Conservation (phyloP, 1,140 invertebrate genomes). For the Nylanderia fulva region DNA sequence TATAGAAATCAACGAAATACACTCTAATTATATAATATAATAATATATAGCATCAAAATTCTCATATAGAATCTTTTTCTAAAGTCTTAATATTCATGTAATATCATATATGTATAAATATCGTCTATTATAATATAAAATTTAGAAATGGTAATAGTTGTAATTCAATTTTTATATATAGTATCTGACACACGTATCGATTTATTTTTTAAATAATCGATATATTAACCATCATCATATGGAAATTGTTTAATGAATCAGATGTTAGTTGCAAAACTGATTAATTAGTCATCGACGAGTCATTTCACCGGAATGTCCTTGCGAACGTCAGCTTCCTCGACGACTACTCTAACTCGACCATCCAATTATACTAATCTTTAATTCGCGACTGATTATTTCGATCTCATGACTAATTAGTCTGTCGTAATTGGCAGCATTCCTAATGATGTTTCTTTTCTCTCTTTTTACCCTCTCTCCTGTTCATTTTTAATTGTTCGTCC, state of each 20-base stretch:
- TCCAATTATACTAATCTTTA: slow-evolving; percentile 31
- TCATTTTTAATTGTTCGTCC: slow-evolving; percentile 72
- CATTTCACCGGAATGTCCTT: slow-evolving; percentile 56
- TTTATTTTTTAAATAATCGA: background rate
- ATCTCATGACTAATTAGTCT: slow-evolving; percentile 71
- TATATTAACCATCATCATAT: background rate
- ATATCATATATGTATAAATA: background rate
- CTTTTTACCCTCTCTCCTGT: slow-evolving; percentile 17
- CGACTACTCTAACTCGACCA: background rate
- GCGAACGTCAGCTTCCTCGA: slow-evolving; percentile 40
- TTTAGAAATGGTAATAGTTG: background rate
- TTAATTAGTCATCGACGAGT: background rate
- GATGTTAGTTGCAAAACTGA: background rate
- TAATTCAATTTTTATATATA: background rate
- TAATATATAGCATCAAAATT: too few relatives aligned
- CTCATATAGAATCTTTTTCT: too few relatives aligned
- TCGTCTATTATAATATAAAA: background rate
- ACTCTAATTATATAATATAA: too few relatives aligned
- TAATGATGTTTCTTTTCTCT: slow-evolving; percentile 13
- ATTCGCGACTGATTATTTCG: slow-evolving; percentile 58
- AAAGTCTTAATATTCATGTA: background rate
- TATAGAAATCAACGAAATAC: background rate
- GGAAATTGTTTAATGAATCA: background rate
- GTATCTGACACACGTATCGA: background rate
- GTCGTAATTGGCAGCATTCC: slow-evolving; percentile 59